Evolutionary conservation across 2,888 invertebrate genomes (phyloP).

Genomic region (Patella pellucida): DNA sequence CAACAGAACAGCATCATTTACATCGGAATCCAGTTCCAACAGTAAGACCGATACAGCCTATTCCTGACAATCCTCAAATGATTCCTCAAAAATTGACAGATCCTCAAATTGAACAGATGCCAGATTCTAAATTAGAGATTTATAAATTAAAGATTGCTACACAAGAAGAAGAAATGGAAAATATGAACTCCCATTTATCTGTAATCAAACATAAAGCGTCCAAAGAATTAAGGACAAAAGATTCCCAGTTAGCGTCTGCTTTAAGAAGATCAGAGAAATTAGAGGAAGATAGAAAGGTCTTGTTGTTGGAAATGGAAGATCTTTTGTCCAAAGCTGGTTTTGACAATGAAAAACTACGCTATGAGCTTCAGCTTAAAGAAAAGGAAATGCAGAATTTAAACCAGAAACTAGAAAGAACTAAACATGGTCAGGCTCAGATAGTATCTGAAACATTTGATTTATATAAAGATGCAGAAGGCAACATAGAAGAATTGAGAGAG

Average conservation of each 20-base stretch:
- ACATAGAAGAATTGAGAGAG: slow-evolving; percentile 42
- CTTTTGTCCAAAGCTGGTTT: slow-evolving; percentile 46
- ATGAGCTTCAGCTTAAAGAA: slow-evolving; percentile 44
- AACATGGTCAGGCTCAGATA: slow-evolving; percentile 37
- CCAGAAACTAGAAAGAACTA: slow-evolving; percentile 43
- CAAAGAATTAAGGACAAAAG: slow-evolving; percentile 15
- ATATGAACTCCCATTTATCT: slow-evolving; percentile 12
- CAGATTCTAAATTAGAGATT: not conserved
- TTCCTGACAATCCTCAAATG: no score
- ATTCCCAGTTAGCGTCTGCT: slow-evolving; percentile 22
- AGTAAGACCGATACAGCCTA: no score
- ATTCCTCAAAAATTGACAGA: no score
- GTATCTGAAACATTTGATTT: slow-evolving; percentile 43
- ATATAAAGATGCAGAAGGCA: slow-evolving; percentile 51
- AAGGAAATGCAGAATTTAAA: slow-evolving; percentile 41
- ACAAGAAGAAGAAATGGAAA: slow-evolving; percentile 14
- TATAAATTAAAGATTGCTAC: slow-evolving; percentile 15
- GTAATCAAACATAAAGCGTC: not conserved
- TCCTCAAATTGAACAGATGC: no score
- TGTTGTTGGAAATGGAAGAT: slow-evolving; percentile 49
- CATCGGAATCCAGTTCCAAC: no score
- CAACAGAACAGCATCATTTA: no score
- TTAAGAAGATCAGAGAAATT: slow-evolving; percentile 30
- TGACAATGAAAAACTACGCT: slow-evolving; percentile 44
- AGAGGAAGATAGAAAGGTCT: slow-evolving; percentile 42